phyloP scores from a whole-genome alignment of 1,140 invertebrate genomes.

The Goniozus legneri region DNA sequence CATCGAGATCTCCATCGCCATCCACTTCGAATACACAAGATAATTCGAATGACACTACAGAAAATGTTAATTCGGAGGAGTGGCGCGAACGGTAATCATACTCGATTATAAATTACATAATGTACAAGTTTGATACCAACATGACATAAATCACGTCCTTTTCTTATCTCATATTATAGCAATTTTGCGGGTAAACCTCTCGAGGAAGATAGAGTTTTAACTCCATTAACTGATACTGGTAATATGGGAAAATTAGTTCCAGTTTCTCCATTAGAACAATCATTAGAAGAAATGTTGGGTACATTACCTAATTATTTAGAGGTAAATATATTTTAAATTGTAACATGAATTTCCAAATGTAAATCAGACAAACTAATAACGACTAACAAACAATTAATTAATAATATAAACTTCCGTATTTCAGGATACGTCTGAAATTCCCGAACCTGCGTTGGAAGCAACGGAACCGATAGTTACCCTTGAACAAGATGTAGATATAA shows the following conservation, averaged over 20 bases:
- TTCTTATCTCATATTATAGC: background rate
- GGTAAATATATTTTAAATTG: slow-evolving; percentile 26
- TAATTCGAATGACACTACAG: slow-evolving; percentile 10
- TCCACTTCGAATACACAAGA: slow-evolving; percentile 32
- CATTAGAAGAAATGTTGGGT: slow-evolving; percentile 43
- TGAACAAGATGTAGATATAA: slow-evolving; percentile 28
- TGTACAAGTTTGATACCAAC: no score
- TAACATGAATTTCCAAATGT: background rate
- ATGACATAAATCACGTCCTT: no score
- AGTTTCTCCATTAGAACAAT: slow-evolving; percentile 45
- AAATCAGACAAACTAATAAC: no score
- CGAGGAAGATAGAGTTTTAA: slow-evolving; percentile 46
- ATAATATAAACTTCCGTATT: background rate
- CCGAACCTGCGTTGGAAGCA: slow-evolving; percentile 47
- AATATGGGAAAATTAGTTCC: slow-evolving; percentile 47
- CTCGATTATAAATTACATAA: no score
- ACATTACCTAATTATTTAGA: slow-evolving; percentile 42
- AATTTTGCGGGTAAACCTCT: slow-evolving; percentile 31
- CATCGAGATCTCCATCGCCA: slow-evolving; percentile 28
- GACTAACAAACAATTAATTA: no score
- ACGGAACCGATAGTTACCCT: slow-evolving; percentile 38
- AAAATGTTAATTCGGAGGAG: slow-evolving; percentile 22
- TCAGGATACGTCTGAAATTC: slow-evolving; percentile 37
- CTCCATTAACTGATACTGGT: slow-evolving; percentile 42
- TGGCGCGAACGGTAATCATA: slow-evolving; percentile 32